These are phyloP conservation scores for Phalacrocorax carbo DNA, from an alignment of 2,113 vertebrate genomes.

Conservation along the genomic window DNA sequence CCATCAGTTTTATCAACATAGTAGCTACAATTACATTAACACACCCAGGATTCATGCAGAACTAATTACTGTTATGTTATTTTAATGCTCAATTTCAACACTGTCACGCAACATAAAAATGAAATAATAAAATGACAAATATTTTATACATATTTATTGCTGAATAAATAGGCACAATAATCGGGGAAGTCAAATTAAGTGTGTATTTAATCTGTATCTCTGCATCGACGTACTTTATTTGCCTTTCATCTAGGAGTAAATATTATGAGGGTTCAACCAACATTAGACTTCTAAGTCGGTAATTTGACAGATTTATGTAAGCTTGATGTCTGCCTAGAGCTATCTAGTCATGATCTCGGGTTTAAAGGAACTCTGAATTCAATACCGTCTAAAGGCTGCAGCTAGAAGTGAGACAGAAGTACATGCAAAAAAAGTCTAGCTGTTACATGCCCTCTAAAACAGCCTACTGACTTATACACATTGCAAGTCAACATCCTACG, in stretches of 20 bases:
- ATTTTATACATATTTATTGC: background rate
- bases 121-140: background rate
- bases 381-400: background rate
- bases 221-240: background rate
- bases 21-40: background rate
- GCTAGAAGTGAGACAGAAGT: background rate
- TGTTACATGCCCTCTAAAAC: background rate
- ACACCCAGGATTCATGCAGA: background rate
- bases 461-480: background rate
- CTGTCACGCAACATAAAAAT: background rate
- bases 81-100: conserved; percentile 10
- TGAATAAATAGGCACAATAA: background rate
- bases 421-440: background rate
- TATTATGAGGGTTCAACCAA: background rate
- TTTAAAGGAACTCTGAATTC: background rate
- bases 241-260: background rate
- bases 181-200: background rate
- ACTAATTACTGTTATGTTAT: background rate
- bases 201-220: background rate
- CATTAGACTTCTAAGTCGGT: background rate
- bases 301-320: background rate
- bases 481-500: background rate
- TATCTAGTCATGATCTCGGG: background rate
- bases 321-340: background rate
- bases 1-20: background rate